Conservation (phyloP, 2,797 vertebrate genomes). For the Oreochromis grahami region DNA sequence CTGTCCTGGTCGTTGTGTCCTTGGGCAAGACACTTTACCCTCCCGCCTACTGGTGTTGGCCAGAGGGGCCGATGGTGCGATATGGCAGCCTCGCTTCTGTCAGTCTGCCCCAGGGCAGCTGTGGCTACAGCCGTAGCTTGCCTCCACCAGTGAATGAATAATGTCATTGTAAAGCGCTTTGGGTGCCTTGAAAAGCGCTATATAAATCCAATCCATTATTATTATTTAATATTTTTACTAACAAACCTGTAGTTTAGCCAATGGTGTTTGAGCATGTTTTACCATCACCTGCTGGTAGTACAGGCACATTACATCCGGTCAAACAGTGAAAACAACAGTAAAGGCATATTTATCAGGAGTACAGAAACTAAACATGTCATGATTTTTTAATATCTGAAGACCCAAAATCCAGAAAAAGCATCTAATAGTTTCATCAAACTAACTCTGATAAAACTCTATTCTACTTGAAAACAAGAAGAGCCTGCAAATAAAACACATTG, state of each 20-base stretch:
- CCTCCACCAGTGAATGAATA: too few relatives aligned
- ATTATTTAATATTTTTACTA: neutral
- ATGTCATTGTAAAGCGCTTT: too few relatives aligned
- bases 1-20: too few relatives aligned
- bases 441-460: neutral
- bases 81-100: too few relatives aligned
- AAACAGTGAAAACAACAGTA: neutral
- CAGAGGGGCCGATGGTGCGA: too few relatives aligned
- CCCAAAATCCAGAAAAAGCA: neutral
- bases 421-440: neutral
- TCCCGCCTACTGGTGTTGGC: too few relatives aligned
- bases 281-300: neutral
- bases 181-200: too few relatives aligned
- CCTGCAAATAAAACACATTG: neutral
- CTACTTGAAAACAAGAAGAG: neutral
- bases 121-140: too few relatives aligned
- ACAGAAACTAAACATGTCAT: neutral
- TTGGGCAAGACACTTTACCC: too few relatives aligned
- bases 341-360: neutral
- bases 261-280: neutral
- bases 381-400: neutral
- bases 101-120: too few relatives aligned
- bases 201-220: too few relatives aligned
- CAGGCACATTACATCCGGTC: accelerated
- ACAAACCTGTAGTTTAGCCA: accelerated